These are phyloP conservation scores for Pardalotus punctatus DNA, from an alignment of 2,113 vertebrate genomes.

Conservation along the genomic window DNA sequence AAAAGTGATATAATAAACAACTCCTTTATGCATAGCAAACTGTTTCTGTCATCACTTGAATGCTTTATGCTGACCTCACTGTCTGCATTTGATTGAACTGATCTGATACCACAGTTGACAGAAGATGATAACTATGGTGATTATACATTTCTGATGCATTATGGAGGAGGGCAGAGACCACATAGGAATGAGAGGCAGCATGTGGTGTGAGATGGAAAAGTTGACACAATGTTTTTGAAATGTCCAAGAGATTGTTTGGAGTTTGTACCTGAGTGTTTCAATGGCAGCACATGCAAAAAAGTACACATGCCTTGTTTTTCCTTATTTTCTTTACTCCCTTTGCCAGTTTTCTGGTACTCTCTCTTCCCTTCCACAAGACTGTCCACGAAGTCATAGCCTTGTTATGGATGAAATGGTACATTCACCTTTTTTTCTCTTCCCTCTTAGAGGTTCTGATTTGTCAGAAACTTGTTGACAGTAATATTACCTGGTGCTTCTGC, in stretches of 20 bases:
- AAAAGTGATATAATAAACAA: slow-evolving; percentile 60
- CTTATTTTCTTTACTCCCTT: neutral
- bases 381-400: neutral
- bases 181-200: neutral
- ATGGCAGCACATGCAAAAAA: neutral
- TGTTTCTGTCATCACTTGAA: slow-evolving; percentile 28
- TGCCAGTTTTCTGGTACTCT: neutral
- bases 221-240: neutral
- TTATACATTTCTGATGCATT: neutral
- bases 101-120: slow-evolving; percentile 9
- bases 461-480: neutral
- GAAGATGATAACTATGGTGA: neutral
- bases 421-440: neutral
- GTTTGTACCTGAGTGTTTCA: neutral
- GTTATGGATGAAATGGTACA: neutral
- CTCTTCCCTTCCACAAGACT: neutral
- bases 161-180: neutral
- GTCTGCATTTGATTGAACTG: slow-evolving; percentile 23
- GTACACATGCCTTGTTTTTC: neutral
- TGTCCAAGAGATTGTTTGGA: neutral
- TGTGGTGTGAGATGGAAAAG: neutral
- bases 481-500: neutral
- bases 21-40: slow-evolving; percentile 23
- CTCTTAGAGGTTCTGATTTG: neutral
- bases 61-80: slow-evolving; percentile 52